Conservation (phyloP, 2,888 invertebrate genomes). For the Thalpophila matura region DNA sequence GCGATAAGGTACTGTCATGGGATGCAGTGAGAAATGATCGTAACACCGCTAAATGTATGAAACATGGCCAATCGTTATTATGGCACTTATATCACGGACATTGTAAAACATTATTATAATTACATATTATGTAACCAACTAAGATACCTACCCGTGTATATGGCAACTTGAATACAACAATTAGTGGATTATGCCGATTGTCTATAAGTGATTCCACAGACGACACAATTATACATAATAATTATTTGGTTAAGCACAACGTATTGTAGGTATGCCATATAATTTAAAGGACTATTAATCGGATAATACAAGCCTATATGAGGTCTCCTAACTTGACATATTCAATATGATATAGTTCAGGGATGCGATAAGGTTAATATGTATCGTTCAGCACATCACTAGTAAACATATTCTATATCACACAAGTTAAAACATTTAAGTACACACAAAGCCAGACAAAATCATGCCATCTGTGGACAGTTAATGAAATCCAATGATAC, state of each 20-base stretch:
- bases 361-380: slow-evolving; percentile 50
- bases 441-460: slow-evolving; percentile 58
- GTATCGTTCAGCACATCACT: slow-evolving; percentile 51
- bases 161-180: slow-evolving; percentile 76
- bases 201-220: slow-evolving; percentile 61
- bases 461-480: slow-evolving; percentile 62
- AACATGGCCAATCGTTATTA: slow-evolving; percentile 78
- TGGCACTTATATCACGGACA: slow-evolving; percentile 87
- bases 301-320: slow-evolving; percentile 26
- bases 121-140: slow-evolving; percentile 68
- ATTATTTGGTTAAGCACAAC: slow-evolving; percentile 32
- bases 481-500: slow-evolving; percentile 74
- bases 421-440: slow-evolving; percentile 54
- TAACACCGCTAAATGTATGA: slow-evolving; percentile 68
- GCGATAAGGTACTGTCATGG: slow-evolving; percentile 77
- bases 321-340: slow-evolving; percentile 29
- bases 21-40: slow-evolving; percentile 70
- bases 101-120: slow-evolving; percentile 67
- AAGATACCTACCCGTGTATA: slow-evolving; percentile 79
- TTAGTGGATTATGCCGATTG: slow-evolving; percentile 70
- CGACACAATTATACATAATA: slow-evolving; percentile 48
- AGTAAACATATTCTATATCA: slow-evolving; percentile 55
- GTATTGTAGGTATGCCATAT: slow-evolving; percentile 20
- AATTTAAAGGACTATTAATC: slow-evolving; percentile 36
- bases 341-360: slow-evolving; percentile 39